Base-by-base conservation (phyloP, 2,888 invertebrate species). In the Ethmia dodecea region DNA sequence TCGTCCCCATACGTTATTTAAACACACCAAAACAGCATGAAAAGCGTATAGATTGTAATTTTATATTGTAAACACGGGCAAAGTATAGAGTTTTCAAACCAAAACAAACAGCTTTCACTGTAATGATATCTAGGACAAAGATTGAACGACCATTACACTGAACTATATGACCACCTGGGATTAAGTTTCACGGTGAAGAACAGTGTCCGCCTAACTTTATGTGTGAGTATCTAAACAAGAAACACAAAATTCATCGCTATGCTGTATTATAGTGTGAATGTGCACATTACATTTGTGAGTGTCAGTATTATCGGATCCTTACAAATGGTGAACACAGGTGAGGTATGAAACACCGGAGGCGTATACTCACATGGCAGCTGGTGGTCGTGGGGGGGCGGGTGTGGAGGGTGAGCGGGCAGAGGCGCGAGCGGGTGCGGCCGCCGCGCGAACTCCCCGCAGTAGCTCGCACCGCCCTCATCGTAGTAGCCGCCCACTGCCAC, bases 401-500 rank as follows among this genome's bases (percentile, higher is more conserved):
- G 63, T 32, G 57, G 49, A 45, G 60, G 40, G 45, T 64, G 70
- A 43, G 65, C 35, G 37, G 57, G 48, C 56, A 58, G 68, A 32
- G 59, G 43, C 44, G 54, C 53, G 55, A 63, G 78, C 53, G 65
- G 14, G 18, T 63, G 60, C 45, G 60, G 50, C 57, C 74, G 72
- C 53, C 78, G 79, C 66, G 65, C 73, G 73, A 68, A 79, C 61
- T 79, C 78, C 53, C 67, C 73, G 76, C 78, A 74, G 73, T 75
- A 76, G 60, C 61, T 67, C 63, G 62, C 69, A 65, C 61, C 57
- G 64, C 60, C 57, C 45, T 83, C 84, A 58, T 78, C 81, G 79
- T 83, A 87, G 81, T 81, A 86, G 56, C 79, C 78, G 69, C 75
- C 84, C 79, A 84, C 81, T 83, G 81, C 73, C 79, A 80, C 77